Base-by-base conservation (phyloP, 2,113 vertebrate genomes). In the Lucifuga dentata region DNA sequence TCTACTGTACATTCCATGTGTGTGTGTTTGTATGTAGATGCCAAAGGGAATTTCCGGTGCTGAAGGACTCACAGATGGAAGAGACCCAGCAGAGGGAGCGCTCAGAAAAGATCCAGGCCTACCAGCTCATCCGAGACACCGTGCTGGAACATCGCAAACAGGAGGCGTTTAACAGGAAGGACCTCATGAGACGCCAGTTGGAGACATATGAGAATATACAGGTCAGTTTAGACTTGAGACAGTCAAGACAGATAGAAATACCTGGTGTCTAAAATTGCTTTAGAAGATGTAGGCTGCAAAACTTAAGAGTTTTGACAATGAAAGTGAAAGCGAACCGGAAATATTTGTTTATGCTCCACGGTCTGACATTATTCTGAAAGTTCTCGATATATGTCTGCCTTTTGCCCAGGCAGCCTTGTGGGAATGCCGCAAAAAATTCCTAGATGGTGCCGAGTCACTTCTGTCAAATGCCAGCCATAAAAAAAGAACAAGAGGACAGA, bases 41-140 rank as follows among this genome's bases (percentile, higher is more conserved):
- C 77, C 90, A 82, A 12, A 61, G 39, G 3, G 7, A 73, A 1
- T 65, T 81, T 8, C 43, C 94, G 38, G 12, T 74, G 9, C 55
- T 96, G 48, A 91, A 86, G 78, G 90, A 93, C 58, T 84, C 92
- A 0, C 61, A 76, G 8, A 33, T 91, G 7, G 93, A 85, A 67
- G 91, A 93, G 53, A 84, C 86, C 38, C 91, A 92, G 81, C 81
- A 85, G 33, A 90, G 73, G 56, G 24, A 70, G 32, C 93, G 88
- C 56, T 75, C 78, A 0, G 95, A 95, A 64, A 92, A 94, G 84
- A 87, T 95, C 40, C 94, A 94, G 55, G 77, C 51, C 41, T 98
- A 94, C 73, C 92, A 88, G 12, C 48, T 96, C 71, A 70, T 91
- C 13, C 87, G 92, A 45, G 77, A 81, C 9, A 78, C 83, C 5